These are phyloP conservation scores for Brachionus plicatilis DNA, from an alignment of 1,140 invertebrate genomes.

Conservation along the genomic window DNA sequence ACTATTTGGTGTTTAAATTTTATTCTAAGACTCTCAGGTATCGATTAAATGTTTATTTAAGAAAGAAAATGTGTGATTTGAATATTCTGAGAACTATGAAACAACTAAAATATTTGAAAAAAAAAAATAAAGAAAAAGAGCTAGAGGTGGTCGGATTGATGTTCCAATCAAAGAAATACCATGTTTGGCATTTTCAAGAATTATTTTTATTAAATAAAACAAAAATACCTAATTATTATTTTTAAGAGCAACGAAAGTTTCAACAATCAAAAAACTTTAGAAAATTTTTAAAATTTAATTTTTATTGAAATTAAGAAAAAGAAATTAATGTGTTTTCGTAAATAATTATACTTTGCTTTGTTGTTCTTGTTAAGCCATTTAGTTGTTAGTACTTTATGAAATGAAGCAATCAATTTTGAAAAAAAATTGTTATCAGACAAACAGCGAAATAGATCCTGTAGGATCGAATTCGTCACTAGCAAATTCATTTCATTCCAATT, in stretches of 20 bases:
- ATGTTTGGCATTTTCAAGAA: background rate
- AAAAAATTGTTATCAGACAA: background rate
- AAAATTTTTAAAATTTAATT: background rate
- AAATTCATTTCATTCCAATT: background rate
- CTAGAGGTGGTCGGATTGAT: slow-evolving; percentile 12
- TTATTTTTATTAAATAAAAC: background rate
- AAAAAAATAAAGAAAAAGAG: slow-evolving; percentile 1
- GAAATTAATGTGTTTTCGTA: background rate
- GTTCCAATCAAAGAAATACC: background rate
- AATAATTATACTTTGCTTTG: background rate
- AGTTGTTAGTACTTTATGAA: background rate
- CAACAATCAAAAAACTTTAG: background rate
- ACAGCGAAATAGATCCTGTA: background rate
- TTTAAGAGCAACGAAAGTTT: background rate
- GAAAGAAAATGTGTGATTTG: background rate
- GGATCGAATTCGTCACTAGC: background rate
- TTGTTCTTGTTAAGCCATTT: background rate
- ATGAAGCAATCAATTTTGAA: slow-evolving; percentile 31
- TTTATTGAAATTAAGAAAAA: background rate
- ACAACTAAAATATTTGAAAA: slow-evolving; percentile 1
- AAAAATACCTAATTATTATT: background rate
- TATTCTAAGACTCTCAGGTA: background rate
- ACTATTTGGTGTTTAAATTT: background rate
- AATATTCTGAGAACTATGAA: background rate
- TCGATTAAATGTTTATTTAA: background rate